Evolutionary conservation across 2,113 vertebrate species (phyloP).

Genomic region (Psophia crepitans): DNA sequence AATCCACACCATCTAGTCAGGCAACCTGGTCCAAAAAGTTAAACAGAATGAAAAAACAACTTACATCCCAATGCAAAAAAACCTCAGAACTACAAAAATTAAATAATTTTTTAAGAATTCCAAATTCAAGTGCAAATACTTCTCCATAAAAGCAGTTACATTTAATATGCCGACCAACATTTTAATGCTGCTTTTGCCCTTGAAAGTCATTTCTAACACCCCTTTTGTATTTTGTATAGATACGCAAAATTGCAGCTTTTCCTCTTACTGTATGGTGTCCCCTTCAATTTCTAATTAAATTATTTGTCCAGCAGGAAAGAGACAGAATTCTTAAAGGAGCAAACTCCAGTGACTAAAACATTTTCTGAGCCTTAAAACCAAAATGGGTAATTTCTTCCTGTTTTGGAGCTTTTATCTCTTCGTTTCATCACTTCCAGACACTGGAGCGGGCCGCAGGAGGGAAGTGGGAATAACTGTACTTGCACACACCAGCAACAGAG

Average conservation of each 20-base stretch:
- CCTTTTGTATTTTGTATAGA: neutral
- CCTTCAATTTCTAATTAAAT: neutral
- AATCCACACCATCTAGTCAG: neutral
- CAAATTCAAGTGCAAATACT: neutral
- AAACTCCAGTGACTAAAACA: neutral
- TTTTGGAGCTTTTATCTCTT: neutral
- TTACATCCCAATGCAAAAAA: neutral
- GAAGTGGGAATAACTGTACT: neutral
- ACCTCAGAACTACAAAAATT: neutral
- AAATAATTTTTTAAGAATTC: neutral
- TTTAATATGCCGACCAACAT: neutral
- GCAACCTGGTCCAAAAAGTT: neutral
- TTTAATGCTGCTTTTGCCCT: neutral
- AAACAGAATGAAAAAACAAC: neutral
- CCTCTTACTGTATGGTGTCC: neutral
- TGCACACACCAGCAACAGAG: neutral
- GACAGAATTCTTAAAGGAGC: neutral
- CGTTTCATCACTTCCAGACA: neutral
- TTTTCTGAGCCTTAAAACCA: neutral
- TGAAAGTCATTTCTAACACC: neutral
- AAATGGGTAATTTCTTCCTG: neutral
- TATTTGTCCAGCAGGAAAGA: neutral
- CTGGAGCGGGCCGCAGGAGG: accelerated
- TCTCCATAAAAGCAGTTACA: neutral
- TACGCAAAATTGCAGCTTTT: neutral